Evolutionary conservation across 2,113 vertebrate genomes (phyloP), one percentile per base, ranked within the genome.

Genomic region (Nyctereutes procyonoides): DNA sequence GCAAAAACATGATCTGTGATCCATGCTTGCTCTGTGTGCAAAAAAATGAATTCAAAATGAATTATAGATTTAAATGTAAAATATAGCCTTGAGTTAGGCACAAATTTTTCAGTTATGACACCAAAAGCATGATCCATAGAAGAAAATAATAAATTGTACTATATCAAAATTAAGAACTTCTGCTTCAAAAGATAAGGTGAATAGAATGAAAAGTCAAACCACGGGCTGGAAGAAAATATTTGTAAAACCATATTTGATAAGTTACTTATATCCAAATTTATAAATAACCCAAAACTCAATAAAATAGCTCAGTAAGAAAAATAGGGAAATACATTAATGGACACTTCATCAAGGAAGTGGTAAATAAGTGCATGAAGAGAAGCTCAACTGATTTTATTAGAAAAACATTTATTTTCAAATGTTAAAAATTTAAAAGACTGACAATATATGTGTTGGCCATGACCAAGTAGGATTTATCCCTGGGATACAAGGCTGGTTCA

Each of bases 261-360:
- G 55, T 51, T 16, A 76, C 48, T 92, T 80, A 6, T 79, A 35
- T 65, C 32, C 43, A 84, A 95, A 74, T 74, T 81, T 17, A 60
- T 84, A 90, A 84, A 51, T 95, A 94, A 84, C 53, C 86, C 43
- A 74, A 89, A 67, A 63, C 2, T 86, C 15, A 87, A 43, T 77
- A 88, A 85, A 93, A 77, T 32, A 82, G 73, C 30, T 90, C 86
- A 85, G 19, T 87, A 92, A 76, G 35, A 94, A 87, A 92, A 79
- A 69, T 63, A 20, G 67, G 38, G 17, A 55, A 88, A 63, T 14
- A 69, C 69, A 43, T 77, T 62, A 55, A 62, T 4, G 16, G 24
- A 19, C 3, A 48, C 22, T 87, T 94, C 38, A 79, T 88, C 43
- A 84, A 88, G 76, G 71, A 88, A 93, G 76, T 86, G 67, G 38